A percentile compares a stretch with the other conserved stretches of the same genome.
These are phyloP conservation scores for Tipula unca DNA, from an alignment of 2,888 invertebrate genomes.

Conservation along the genomic window DNA sequence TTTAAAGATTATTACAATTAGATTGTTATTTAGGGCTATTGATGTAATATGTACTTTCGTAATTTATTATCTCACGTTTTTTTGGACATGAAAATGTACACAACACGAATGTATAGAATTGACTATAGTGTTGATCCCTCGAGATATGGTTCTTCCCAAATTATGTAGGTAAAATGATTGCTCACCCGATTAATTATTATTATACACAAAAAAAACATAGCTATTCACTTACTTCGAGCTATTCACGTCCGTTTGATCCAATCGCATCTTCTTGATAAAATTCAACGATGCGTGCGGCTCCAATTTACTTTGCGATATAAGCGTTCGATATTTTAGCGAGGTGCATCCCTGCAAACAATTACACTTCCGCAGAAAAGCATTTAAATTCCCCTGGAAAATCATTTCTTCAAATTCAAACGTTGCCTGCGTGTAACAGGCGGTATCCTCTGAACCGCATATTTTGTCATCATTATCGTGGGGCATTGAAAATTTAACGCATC, in stretches of 20 bases:
- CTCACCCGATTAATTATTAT: too few species aligned
- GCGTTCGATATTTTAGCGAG: slow-evolving; percentile 54
- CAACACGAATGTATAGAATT: too few species aligned
- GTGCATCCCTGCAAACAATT: slow-evolving; percentile 55
- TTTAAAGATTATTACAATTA: too few species aligned
- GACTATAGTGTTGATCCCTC: too few species aligned
- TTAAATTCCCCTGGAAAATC: background rate
- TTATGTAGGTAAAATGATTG: too few species aligned
- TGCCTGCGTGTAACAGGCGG: slow-evolving; percentile 14
- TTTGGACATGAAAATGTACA: too few species aligned
- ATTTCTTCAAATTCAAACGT: slow-evolving; percentile 24
- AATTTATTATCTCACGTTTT: too few species aligned
- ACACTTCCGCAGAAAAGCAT: slow-evolving; percentile 38
- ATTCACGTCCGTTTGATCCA: background rate
- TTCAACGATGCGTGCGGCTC: slow-evolving; percentile 30
- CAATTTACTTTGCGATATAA: slow-evolving; percentile 54
- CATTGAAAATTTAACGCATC: slow-evolving; percentile 63
- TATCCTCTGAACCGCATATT: slow-evolving; percentile 20
- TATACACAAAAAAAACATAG: too few species aligned
- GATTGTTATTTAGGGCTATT: too few species aligned
- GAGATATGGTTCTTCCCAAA: too few species aligned
- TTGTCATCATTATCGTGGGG: slow-evolving; percentile 22
- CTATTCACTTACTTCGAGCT: background rate
- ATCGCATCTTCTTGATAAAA: background rate
- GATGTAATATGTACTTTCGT: too few species aligned